Evolutionary conservation across 2,113 vertebrate genomes (phyloP), one percentile per base, ranked within the genome.

Genomic region (Gorsachius goisagi): DNA sequence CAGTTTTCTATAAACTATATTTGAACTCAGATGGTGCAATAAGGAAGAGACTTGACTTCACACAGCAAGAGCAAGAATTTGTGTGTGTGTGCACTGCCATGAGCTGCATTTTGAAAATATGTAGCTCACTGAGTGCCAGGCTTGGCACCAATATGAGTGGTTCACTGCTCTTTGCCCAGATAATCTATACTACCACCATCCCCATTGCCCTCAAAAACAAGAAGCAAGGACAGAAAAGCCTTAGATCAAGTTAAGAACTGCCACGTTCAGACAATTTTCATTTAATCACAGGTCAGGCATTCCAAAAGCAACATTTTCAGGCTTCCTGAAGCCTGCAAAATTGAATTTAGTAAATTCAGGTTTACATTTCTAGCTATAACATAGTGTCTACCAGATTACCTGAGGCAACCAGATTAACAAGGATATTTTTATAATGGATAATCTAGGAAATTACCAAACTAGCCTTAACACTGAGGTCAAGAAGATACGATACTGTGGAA

Each of bases 381-480:
- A 11, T 11, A 67, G 26, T 28, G 64, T 81, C 58, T 72, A 58
- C 41, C 62, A 63, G 89, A 91, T 89, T 45, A 96, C 76, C 72
- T 44, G 41, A 87, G 88, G 85, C 90, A 95, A 83, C 16, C 53
- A 88, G 37, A 72, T 76, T 81, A 93, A 90, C 89, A 90, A 87
- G 89, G 93, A 32, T 94, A 83, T 89, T 72, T 91, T 93, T 95
- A 74, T 45, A 86, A 90, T 47, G 41, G 56, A 67, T 81, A 73
- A 84, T 56, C 55, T 85, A 81, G 11, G 47, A 95, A 96, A 89
- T 74, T 47, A 80, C 41, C 52, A 74, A 86, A 81, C 12, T 11
- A 77, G 37, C 26, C 41, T 71, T 35, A 64, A 84, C 35, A 45
- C 1, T 2, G 4, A 83, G 35, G 37, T 69, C 75, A 83, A 33